Evolutionary conservation across 2,113 vertebrate species (phyloP).

Genomic region (Heterocephalus glaber): DNA sequence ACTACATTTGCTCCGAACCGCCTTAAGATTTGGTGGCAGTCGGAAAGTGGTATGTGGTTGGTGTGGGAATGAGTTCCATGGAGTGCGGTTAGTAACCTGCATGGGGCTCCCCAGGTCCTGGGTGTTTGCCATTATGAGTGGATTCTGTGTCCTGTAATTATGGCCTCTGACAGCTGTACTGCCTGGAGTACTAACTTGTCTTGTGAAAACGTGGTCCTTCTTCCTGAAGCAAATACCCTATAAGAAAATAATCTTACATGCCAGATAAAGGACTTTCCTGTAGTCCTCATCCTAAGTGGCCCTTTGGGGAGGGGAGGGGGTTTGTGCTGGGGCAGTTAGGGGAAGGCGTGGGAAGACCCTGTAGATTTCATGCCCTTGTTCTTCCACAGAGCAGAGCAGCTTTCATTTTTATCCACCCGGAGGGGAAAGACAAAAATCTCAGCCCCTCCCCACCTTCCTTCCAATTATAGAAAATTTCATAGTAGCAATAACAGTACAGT

Average conservation of each 20-base stretch:
- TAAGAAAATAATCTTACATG: constrained; percentile 62
- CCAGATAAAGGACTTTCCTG: not conserved
- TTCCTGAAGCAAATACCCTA: not conserved
- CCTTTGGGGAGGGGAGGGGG: not conserved
- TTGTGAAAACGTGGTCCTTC: constrained; percentile 72
- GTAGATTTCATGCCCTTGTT: not conserved
- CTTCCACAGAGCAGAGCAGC: not conserved
- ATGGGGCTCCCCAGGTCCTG: constrained; percentile 69
- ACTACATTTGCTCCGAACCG: constrained; percentile 95
- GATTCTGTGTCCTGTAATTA: constrained; percentile 67
- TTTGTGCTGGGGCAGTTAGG: not conserved
- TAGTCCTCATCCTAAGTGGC: not conserved
- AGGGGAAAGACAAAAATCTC: constrained; percentile 13
- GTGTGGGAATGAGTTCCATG: constrained; percentile 57
- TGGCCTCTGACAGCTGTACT: constrained; percentile 62
- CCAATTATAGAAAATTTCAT: not conserved
- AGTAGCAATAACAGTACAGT: not conserved
- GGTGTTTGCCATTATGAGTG: constrained; percentile 56
- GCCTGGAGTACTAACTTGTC: constrained; percentile 47
- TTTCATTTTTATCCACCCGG: constrained; percentile 36
- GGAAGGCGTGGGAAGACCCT: not conserved
- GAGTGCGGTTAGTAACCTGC: not conserved
- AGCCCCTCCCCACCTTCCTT: not conserved
- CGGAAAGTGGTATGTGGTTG: constrained; percentile 93
- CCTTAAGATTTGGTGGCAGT: constrained; percentile 99